Base-by-base conservation (phyloP, 2,113 vertebrate genomes). In the Collichthys lucidus region DNA sequence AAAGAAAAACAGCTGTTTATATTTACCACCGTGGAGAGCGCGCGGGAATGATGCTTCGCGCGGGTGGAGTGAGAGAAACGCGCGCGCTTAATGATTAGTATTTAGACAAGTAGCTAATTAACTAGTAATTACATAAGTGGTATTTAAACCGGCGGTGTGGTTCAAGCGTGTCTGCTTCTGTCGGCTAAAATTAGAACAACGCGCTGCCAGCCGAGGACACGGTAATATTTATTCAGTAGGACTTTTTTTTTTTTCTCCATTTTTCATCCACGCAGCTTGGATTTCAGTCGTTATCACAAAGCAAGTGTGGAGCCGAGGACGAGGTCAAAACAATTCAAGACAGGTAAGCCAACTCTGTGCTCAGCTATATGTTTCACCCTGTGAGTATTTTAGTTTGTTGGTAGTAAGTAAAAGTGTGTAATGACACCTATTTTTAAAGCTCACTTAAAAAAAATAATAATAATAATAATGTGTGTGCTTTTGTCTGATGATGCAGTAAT, bases 231-330 rank as follows among this genome's bases (percentile, higher is more conserved):
- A 68, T 84, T 70, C 50, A 44, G 20, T 10, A n/a, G 77, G 73
- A 59, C 4, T 50, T 44, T 68, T 55, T 65, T 55, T 65, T 35
- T 68, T 55, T 65, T 55, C 61, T n/a, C n/a, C n/a, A n/a, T n/a
- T n/a, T n/a, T 71, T 62, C 59, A 55, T 60, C 64, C 59, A 49
- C 82, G 66, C 85, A 26, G 68, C 73, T 87, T 85, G 90, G 91
- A 91, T 90, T 86, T 71, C 59, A 53, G 70, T 57, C 59, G 60
- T 57, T 31, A 35, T 5, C 60, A 79, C 79, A 76, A 84, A 79
- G 86, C 87, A 65, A 92, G 86, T 65, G 91, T 92, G 91, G 91
- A 92, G 81, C 87, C 86, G 84, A 86, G 81, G 88, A 86, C 83
- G 84, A 90, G 80, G 80, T 84, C 91, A 29, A 35, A 44, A 74